Conservation (phyloP, 2,797 vertebrate genomes). For the Scomberomorus guttatus region DNA sequence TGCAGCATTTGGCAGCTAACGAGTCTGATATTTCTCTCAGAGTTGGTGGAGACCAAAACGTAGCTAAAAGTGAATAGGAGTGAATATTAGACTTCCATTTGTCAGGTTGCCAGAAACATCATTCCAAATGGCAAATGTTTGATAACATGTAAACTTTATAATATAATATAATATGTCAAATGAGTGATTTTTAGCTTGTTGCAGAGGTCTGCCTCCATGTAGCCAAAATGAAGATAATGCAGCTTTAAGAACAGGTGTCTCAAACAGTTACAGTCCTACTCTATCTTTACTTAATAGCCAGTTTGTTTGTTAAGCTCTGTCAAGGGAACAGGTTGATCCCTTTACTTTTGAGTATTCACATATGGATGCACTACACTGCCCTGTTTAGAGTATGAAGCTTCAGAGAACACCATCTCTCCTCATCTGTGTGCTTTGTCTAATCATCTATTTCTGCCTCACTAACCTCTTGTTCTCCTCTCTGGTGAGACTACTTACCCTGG, state of each 20-base stretch:
- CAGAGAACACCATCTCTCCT: constrained; percentile 46
- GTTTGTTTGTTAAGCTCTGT: background rate
- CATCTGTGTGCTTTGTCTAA: constrained; percentile 68
- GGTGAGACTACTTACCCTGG: constrained; percentile 76
- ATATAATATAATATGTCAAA: background rate
- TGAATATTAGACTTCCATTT: too few species aligned
- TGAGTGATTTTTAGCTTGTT: background rate
- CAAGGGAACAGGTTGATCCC: background rate
- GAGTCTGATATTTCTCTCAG: background rate
- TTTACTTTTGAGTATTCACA: background rate
- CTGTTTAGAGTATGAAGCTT: constrained; percentile 11
- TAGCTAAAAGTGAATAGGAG: background rate
- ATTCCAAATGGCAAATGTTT: too few species aligned
- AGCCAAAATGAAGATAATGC: background rate
- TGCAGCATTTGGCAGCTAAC: background rate
- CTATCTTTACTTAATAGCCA: background rate
- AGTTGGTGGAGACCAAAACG: background rate
- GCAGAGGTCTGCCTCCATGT: background rate
- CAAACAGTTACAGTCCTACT: background rate
- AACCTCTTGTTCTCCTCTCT: constrained; percentile 79
- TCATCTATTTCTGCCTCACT: constrained; percentile 71
- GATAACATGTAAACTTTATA: background rate
- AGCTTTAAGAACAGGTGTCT: background rate
- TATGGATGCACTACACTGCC: background rate
- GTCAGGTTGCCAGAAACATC: too few species aligned